A percentile compares a stretch with the other conserved stretches of the same genome.
phyloP scores from a whole-genome alignment of 1,140 invertebrate species.

The Venturia canescens region DNA sequence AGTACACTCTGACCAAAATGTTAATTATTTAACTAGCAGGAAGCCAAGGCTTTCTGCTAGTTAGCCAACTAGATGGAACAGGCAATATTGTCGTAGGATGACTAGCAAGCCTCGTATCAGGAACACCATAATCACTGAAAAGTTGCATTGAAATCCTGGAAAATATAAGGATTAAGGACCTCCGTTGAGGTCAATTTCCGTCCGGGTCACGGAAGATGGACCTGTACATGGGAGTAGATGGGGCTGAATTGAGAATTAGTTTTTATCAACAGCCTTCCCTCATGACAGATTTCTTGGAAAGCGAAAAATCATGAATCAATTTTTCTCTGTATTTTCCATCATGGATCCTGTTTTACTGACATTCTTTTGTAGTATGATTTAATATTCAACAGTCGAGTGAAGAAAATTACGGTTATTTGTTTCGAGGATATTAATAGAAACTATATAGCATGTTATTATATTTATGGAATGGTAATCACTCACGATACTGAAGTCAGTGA shows the following conservation, averaged over 20 bases:
- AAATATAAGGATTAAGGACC: background rate
- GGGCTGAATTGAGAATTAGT: background rate
- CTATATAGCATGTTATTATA: too few species aligned
- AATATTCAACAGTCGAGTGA: too few species aligned
- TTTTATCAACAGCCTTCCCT: background rate
- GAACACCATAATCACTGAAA: background rate
- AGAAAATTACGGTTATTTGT: too few species aligned
- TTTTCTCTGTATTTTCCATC: too few species aligned
- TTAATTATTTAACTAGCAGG: slow-evolving; percentile 74
- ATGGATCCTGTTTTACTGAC: too few species aligned
- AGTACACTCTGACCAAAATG: slow-evolving; percentile 71
- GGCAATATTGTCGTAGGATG: slow-evolving; percentile 7
- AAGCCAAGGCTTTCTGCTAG: slow-evolving; percentile 69
- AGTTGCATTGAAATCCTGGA: background rate
- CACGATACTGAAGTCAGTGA: too few species aligned
- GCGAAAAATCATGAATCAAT: too few species aligned
- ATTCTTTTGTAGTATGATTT: too few species aligned
- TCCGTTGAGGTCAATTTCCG: background rate
- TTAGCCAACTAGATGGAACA: slow-evolving; percentile 64
- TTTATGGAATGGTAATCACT: too few species aligned
- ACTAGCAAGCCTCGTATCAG: background rate
- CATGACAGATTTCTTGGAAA: too few species aligned
- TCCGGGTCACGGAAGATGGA: background rate
- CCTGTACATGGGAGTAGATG: background rate
- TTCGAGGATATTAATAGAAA: too few species aligned